phyloP scores from a whole-genome alignment of 2,113 vertebrate species.

The Redunca redunca region DNA sequence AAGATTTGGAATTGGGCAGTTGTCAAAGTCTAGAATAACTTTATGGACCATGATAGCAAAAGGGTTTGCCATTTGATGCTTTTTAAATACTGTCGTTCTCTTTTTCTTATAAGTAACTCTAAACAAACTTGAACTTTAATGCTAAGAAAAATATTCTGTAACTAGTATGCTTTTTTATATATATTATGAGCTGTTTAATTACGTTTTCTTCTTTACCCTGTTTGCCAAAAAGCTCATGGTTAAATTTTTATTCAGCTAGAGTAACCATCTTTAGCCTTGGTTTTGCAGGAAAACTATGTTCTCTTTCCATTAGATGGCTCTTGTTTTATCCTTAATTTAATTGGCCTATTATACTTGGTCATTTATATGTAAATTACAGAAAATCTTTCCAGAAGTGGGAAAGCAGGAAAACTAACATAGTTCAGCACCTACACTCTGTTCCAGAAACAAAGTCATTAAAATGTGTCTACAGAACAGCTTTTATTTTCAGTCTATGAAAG shows the following conservation, averaged over 20 bases:
- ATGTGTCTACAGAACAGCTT: background rate
- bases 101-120: background rate
- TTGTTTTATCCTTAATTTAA: slow-evolving; percentile 53
- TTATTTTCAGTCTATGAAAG: slow-evolving; percentile 38
- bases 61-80: background rate
- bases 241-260: slow-evolving; percentile 10
- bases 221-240: background rate
- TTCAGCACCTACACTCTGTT: slow-evolving; percentile 19
- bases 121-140: background rate
- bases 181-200: background rate
- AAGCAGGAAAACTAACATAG: slow-evolving; percentile 15
- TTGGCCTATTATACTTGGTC: slow-evolving; percentile 36
- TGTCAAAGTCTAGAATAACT: background rate
- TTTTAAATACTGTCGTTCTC: background rate
- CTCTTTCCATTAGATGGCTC: slow-evolving; percentile 16
- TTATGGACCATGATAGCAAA: background rate
- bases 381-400: slow-evolving; percentile 20
- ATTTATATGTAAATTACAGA: slow-evolving; percentile 65
- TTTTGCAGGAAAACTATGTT: slow-evolving; percentile 37
- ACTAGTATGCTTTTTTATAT: background rate
- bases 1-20: background rate
- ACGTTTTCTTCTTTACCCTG: background rate
- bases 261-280: slow-evolving; percentile 18
- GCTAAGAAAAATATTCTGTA: background rate
- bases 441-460: slow-evolving; percentile 47